Conservation (phyloP, 2,113 vertebrate species). For the Psilopsiagon aurifrons region DNA sequence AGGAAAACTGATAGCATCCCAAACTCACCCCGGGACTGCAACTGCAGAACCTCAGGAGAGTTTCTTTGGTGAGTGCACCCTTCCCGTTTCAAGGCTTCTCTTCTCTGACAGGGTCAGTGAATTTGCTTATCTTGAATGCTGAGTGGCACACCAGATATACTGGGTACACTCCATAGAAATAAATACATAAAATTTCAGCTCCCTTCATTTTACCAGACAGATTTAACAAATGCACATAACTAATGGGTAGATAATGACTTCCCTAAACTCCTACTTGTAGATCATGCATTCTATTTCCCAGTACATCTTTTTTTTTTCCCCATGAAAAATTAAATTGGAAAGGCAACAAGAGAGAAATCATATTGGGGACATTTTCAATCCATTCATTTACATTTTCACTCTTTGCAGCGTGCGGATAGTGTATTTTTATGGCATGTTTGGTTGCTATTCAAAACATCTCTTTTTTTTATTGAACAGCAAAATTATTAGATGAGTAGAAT, state of each 20-base stretch:
- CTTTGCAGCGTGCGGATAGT: slow-evolving; percentile 21
- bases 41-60: neutral
- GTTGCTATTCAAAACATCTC: slow-evolving; percentile 73
- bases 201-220: slow-evolving; percentile 50
- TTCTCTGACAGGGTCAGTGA: neutral
- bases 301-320: slow-evolving; percentile 9
- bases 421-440: slow-evolving; percentile 53
- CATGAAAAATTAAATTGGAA: slow-evolving; percentile 60
- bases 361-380: slow-evolving; percentile 27
- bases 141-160: neutral
- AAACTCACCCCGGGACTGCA: neutral
- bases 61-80: neutral
- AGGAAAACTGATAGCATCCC: neutral
- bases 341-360: slow-evolving; percentile 64
- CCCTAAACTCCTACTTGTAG: slow-evolving; percentile 57
- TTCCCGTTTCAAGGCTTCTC: neutral
- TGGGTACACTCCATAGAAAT: slow-evolving; percentile 30
- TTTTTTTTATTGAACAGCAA: slow-evolving; percentile 75
- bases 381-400: slow-evolving; percentile 62
- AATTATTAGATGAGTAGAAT: slow-evolving; percentile 75
- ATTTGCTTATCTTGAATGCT: slow-evolving; percentile 11
- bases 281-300: slow-evolving; percentile 63
- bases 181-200: slow-evolving; percentile 52
- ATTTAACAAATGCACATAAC: slow-evolving; percentile 76
- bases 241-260: slow-evolving; percentile 69